A percentile compares a stretch with the other conserved stretches of the same genome.
These are phyloP conservation scores for Vespertilio murinus DNA, from an alignment of 2,797 vertebrate genomes.

Conservation along the genomic window DNA sequence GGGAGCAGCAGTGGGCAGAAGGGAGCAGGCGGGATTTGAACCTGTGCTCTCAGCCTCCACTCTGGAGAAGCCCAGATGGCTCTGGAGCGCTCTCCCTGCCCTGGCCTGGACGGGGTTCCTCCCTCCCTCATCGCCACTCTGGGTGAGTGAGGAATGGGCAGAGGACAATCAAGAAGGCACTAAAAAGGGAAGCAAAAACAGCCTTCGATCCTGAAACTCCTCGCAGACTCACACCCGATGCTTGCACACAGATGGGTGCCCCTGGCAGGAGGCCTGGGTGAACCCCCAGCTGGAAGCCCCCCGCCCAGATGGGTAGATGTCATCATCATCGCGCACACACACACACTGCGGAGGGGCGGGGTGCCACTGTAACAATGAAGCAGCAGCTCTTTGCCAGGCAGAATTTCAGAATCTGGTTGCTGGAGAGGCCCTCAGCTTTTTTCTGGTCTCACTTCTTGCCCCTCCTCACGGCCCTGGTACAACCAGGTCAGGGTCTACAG, in stretches of 20 bases:
- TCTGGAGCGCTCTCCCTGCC: background rate
- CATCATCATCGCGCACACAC: background rate
- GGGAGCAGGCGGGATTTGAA: background rate
- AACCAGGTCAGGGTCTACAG: background rate
- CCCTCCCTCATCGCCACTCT: background rate
- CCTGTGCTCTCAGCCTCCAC: background rate
- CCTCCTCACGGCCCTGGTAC: background rate
- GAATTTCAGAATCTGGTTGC: background rate
- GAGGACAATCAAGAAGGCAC: background rate
- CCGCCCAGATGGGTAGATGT: background rate
- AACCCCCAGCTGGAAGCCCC: background rate
- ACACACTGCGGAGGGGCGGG: accelerated
- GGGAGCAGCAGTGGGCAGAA: background rate
- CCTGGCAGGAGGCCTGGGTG: background rate
- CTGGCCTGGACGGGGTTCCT: background rate
- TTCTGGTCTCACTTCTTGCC: background rate
- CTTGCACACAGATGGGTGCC: background rate
- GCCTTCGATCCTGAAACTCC: background rate
- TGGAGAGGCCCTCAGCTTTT: background rate
- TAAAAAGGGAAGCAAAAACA: background rate
- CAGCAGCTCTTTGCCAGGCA: background rate
- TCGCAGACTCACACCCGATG: background rate
- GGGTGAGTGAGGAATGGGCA: background rate
- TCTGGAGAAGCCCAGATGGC: background rate
- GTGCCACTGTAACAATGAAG: background rate